These are phyloP conservation scores for Haliclystus octoradiatus DNA, from an alignment of 30 jellyfish, hydroid and myxozoan genomes.

Conservation along the genomic window DNA sequence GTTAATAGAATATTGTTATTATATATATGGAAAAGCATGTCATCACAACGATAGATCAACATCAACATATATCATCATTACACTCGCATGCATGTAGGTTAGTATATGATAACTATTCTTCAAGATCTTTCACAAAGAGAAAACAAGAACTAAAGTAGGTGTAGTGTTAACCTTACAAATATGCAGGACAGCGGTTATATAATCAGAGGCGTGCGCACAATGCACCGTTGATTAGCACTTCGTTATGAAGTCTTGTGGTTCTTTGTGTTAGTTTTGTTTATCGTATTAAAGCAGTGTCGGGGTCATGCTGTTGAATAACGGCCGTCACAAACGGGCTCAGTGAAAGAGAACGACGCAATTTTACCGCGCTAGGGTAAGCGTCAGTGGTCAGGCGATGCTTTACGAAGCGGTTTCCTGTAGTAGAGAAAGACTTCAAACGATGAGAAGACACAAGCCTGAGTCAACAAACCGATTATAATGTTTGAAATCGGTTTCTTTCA, in stretches of 20 bases:
- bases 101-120: no score
- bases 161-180: no score
- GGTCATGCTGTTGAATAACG: background rate
- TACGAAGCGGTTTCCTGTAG: conserved; percentile 1
- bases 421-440: conserved; percentile 1
- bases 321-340: background rate
- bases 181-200: no score
- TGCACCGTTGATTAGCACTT: conserved; percentile 1
- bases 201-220: background rate
- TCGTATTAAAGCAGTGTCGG: background rate
- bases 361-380: background rate
- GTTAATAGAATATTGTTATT: no score
- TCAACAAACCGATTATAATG: background rate
- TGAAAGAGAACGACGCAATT: background rate
- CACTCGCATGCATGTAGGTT: no score
- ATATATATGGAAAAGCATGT: no score
- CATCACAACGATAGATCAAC: no score
- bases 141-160: no score
- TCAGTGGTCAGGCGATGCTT: background rate
- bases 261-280: background rate
- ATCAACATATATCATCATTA: no score
- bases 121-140: no score
- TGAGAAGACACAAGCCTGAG: background rate
- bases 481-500: conserved; percentile 1
- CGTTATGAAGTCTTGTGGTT: background rate